Base-by-base conservation (phyloP, 2,888 invertebrate species). In the Choristoneura rosaceana region DNA sequence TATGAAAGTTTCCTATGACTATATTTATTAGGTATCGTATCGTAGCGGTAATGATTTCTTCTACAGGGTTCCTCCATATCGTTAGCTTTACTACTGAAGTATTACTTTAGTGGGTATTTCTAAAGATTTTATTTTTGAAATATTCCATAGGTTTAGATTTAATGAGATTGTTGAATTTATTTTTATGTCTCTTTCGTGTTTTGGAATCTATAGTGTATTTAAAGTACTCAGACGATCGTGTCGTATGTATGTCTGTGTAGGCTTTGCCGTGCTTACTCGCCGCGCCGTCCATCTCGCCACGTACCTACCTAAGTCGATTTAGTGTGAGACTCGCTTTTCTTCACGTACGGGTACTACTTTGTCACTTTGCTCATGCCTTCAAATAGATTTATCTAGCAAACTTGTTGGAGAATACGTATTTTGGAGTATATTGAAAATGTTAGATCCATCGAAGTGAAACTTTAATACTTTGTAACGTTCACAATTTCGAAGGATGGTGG, bases 1-100 rank as follows among this genome's bases (percentile, higher is more conserved):
- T 83, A 82, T 84, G 79, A 81, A 81, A 83, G 82, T 88, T 89
- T 90, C 89, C 87, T 88, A 87, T 83, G 79, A 84, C 84, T 91
- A 88, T 91, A 88, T 89, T 88, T 90, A 91, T 87, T 87, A 70
- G 67, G 38, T 68, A 87, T 85, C 79, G 78, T 86, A 84, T 81
- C 81, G 81, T 90, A 91, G 90, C 85, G 81, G 84, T 89, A 88
- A 92, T 88, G 77, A 88, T 87, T 91, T 90, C 87, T 91, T 89
- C 90, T 90, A 93, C 93, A 94, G 93, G 93, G 93, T 94, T 92
- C 88, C 92, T 90, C 89, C 93, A 94, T 94, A 94, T 94, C 93
- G 92, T 92, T 93, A 93, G 92, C 92, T 91, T 92, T 93, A 93
- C 90, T 87, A 91, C 89, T 88, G 87, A 93, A 91, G 91, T 93